Evolutionary conservation across 2,888 invertebrate genomes (phyloP).

Genomic region (Acleris literana): DNA sequence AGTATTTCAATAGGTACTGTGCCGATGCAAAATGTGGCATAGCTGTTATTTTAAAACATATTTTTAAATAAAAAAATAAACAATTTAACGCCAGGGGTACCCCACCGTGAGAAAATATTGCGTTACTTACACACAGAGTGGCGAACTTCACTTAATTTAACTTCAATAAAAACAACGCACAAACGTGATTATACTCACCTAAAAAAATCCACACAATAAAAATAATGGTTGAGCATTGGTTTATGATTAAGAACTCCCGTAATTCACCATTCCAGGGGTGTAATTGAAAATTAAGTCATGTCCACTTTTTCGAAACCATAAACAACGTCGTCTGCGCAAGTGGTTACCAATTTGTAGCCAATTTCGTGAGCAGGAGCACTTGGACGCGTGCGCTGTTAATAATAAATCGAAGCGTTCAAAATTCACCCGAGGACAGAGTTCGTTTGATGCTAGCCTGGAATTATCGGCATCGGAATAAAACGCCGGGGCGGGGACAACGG

Average conservation of each 20-base stretch:
- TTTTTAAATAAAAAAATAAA: too few relatives aligned
- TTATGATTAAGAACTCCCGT: conserved; percentile 48
- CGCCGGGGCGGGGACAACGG: conserved; percentile 72
- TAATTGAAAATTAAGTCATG: conserved; percentile 71
- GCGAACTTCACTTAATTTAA: too few relatives aligned
- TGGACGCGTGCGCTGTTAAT: conserved; percentile 72
- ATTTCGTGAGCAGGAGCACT: conserved; percentile 74
- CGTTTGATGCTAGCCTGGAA: conserved; percentile 68
- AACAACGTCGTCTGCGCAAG: conserved; percentile 67
- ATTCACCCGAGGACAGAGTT: conserved; percentile 65
- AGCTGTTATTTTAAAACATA: too few relatives aligned
- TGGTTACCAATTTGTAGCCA: conserved; percentile 77
- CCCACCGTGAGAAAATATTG: too few relatives aligned
- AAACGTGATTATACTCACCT: too few relatives aligned
- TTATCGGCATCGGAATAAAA: conserved; percentile 75
- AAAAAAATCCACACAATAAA: not conserved
- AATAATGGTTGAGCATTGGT: not conserved
- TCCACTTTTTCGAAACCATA: conserved; percentile 68
- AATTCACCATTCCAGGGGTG: conserved; percentile 66
- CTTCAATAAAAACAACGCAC: too few relatives aligned
- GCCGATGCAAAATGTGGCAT: too few relatives aligned
- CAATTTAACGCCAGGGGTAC: too few relatives aligned
- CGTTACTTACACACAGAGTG: too few relatives aligned
- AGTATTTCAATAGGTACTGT: too few relatives aligned
- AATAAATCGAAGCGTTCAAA: conserved; percentile 77